These are phyloP conservation scores for Eilema depressum DNA, from an alignment of 2,888 invertebrate genomes.

Conservation along the genomic window DNA sequence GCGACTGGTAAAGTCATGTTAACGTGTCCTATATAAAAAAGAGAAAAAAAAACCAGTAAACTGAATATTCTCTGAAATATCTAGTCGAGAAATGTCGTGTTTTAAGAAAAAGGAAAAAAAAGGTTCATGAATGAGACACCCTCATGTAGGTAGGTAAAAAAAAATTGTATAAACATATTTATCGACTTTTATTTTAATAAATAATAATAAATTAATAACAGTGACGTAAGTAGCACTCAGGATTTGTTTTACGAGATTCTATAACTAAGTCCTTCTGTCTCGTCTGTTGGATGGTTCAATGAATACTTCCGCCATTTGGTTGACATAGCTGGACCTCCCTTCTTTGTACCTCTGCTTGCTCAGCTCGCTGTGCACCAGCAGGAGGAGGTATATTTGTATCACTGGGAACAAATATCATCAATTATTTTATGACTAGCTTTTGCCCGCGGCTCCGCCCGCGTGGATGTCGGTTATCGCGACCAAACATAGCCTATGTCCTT, in stretches of 20 bases:
- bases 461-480: no score
- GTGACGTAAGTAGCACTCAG: not conserved
- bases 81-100: no score
- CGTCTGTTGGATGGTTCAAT: slow-evolving; percentile 35
- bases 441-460: no score
- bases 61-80: no score
- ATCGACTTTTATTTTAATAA: not conserved
- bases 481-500: no score
- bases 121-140: no score
- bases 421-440: not conserved
- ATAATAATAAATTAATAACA: not conserved
- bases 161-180: no score
- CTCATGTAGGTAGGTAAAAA: no score
- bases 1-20: no score
- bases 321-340: slow-evolving; percentile 53
- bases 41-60: no score
- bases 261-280: slow-evolving; percentile 34
- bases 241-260: slow-evolving; percentile 8
- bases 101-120: no score
- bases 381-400: slow-evolving; percentile 55
- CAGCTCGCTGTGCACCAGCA: slow-evolving; percentile 56
- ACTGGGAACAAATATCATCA: slow-evolving; percentile 41
- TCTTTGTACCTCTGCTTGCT: slow-evolving; percentile 51
- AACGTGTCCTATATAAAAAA: no score
- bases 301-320: slow-evolving; percentile 51